Conservation (phyloP, 2,113 vertebrate genomes). For the Passer domesticus region DNA sequence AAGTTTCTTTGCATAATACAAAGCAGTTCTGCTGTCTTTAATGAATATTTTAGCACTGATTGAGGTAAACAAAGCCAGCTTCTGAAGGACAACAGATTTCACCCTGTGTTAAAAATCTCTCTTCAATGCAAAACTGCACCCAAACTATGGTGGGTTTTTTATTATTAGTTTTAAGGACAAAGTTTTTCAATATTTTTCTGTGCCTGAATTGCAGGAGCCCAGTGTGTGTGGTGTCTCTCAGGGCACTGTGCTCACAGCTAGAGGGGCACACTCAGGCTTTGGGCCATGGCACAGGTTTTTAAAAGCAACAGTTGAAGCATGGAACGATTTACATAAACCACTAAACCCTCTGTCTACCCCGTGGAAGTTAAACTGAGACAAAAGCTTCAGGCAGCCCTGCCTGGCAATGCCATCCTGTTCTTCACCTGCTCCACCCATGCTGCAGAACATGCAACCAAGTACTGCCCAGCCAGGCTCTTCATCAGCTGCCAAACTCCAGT, state of each 20-base stretch:
- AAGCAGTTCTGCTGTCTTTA: slow-evolving; percentile 63
- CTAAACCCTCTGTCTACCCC: background rate
- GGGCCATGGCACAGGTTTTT: background rate
- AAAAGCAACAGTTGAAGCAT: background rate
- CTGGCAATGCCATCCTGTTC: background rate
- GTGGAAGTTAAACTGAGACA: background rate
- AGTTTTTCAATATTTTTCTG: background rate
- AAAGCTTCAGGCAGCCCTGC: background rate
- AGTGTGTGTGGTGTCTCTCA: background rate
- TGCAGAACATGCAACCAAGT: background rate
- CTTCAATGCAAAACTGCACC: slow-evolving; percentile 45
- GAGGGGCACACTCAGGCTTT: background rate
- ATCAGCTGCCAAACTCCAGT: background rate
- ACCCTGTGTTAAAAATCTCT: slow-evolving; percentile 42
- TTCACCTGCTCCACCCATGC: background rate
- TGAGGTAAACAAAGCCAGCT: slow-evolving; percentile 75
- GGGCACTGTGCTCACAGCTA: background rate
- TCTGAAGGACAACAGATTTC: slow-evolving; percentile 71
- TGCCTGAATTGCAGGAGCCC: background rate
- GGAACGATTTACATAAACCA: background rate
- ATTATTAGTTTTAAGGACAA: background rate
- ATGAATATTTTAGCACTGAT: slow-evolving; percentile 81
- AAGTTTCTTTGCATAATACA: slow-evolving; percentile 73
- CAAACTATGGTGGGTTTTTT: fast-evolving
- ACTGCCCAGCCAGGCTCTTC: background rate